A percentile compares a stretch with the other conserved stretches of the same genome.
Evolutionary conservation across 1,140 invertebrate genomes (phyloP).

Genomic region (Danaus plexippus): DNA sequence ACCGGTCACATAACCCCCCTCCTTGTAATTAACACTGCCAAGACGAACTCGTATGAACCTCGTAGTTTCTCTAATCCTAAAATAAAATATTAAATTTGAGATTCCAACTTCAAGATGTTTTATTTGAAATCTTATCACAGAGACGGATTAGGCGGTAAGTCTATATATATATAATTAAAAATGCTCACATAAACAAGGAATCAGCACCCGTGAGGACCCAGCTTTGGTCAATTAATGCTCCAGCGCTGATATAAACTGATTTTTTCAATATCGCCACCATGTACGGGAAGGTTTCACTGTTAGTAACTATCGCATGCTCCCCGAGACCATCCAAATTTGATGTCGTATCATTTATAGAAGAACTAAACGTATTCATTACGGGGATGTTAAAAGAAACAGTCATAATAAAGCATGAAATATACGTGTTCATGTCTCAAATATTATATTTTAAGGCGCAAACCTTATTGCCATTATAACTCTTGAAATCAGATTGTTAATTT

Average conservation of each 20-base stretch:
- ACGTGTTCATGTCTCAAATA: no score
- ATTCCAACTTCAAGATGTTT: no score
- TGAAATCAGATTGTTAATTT: no score
- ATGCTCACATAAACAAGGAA: constrained; percentile 41
- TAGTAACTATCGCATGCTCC: constrained; percentile 9
- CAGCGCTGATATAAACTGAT: constrained; percentile 40
- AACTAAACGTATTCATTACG: no score
- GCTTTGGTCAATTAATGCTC: constrained; percentile 47
- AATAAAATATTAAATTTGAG: constrained; percentile 1
- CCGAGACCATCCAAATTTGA: no score
- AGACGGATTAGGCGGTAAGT: no score
- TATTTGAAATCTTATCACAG: no score
- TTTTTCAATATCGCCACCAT: constrained; percentile 48
- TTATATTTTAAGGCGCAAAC: no score
- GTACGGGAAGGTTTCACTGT: constrained; percentile 37
- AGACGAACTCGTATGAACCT: constrained; percentile 36
- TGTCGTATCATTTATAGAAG: no score
- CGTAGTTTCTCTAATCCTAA: constrained; percentile 36
- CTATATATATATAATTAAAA: not conserved
- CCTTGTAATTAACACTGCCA: constrained; percentile 48
- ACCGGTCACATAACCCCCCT: constrained; percentile 35
- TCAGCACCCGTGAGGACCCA: constrained; percentile 52
- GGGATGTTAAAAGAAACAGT: no score
- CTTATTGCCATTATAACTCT: no score
- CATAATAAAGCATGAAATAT: no score